Evolutionary conservation across 2,888 invertebrate genomes (phyloP), one percentile per base, ranked within the genome.

Genomic region (Steinernema hermaphroditum): DNA sequence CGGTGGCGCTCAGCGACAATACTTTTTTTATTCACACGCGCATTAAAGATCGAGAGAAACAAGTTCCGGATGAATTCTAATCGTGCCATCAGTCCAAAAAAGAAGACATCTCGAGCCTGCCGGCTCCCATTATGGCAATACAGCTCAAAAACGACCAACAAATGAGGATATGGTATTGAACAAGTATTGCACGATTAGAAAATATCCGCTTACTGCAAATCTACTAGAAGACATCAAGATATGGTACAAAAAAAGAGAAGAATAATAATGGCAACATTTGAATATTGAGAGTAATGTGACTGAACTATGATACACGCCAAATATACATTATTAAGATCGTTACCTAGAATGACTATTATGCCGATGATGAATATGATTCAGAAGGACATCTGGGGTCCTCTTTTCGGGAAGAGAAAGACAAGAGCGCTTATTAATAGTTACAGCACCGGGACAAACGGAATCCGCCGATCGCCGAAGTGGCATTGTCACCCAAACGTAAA

Each of bases 401-500:
- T n/a, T n/a, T n/a, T n/a, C 46, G 43, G 57, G 41, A 57, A 12
- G 41, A 32, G 12, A 37, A 27, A 41, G 54, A 19, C n/a, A 29
- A 41, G 16, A 54, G 29, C 1, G 29, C 37, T 9, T 14, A 44
- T 22, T 69, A 75, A 43, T 75, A 80, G 57, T 75, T 80, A 70
- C 79, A 76, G 49, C 80, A 80, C 34, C 77, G 71, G 19, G 69
- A 57, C 22, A 16, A 37, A 72, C 76, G 80, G 50, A 50, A 69
- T 19, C 70, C 50, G 57, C 77, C 72, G 62, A 81, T 76, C 68
- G 71, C 71, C 27, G 76, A 75, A 37, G 79, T 74, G 72, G 78
- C 70, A 46, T 78, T 49, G 70, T 79, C 72, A 37, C 71, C 73
- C 71, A 79, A 69, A 14, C 78, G 77, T 32, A 78, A 81, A 12